phyloP scores from a whole-genome alignment of 2,888 invertebrate genomes.

The Gnatocerus cornutus region DNA sequence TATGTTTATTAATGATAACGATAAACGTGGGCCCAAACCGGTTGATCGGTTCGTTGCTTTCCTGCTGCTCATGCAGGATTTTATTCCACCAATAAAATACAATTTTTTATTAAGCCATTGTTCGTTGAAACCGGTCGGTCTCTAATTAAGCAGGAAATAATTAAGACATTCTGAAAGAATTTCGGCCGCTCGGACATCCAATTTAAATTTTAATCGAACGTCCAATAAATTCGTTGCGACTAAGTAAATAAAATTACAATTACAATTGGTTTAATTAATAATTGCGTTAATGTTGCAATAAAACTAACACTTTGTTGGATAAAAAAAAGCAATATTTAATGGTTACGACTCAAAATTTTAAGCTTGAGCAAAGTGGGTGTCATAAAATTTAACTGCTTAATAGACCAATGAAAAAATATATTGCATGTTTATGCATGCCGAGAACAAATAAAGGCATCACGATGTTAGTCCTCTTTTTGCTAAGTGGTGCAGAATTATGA shows the following conservation, averaged over 20 bases:
- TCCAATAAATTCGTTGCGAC: not conserved
- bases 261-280: constrained; percentile 20
- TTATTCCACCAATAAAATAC: constrained; percentile 27
- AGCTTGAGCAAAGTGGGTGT: constrained; percentile 41
- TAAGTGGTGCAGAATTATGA: not conserved
- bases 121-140: constrained; percentile 18
- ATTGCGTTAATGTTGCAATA: constrained; percentile 42
- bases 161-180: constrained; percentile 38
- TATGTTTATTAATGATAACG: constrained; percentile 12
- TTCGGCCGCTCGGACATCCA: not conserved
- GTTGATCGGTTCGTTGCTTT: not conserved
- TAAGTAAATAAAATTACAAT: not conserved
- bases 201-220: constrained; percentile 32
- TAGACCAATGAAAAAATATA: constrained; percentile 38
- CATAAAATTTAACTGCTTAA: constrained; percentile 46
- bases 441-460: constrained; percentile 1
- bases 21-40: not conserved
- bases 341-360: constrained; percentile 42
- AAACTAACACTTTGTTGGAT: constrained; percentile 44
- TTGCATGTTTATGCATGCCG: constrained; percentile 15
- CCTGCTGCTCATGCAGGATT: constrained; percentile 19
- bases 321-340: constrained; percentile 7
- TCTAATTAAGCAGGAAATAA: constrained; percentile 41
- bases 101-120: constrained; percentile 34
- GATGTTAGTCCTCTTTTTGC: not conserved